Percentiles rank a stretch among this genome's conserved stretches.
phyloP scores from a whole-genome alignment of 2,113 vertebrate species.

The Coptodon rendalli region DNA sequence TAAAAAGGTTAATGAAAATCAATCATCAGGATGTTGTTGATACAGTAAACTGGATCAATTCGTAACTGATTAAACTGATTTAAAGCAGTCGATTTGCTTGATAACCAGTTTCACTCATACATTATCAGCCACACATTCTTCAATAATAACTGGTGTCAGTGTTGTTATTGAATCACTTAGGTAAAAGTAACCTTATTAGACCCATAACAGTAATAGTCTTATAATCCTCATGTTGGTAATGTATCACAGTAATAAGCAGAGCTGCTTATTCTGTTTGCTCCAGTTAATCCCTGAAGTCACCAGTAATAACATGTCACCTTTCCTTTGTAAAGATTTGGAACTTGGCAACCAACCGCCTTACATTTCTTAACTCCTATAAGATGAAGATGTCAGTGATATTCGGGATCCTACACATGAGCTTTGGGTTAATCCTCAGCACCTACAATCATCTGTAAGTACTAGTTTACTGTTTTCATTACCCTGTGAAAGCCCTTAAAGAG shows the following conservation, averaged over 20 bases:
- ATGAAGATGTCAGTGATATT: slow-evolving; percentile 99
- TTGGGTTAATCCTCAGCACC: slow-evolving; percentile 85
- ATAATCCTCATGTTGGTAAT: background rate
- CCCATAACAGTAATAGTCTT: background rate
- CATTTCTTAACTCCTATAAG: slow-evolving; percentile 96
- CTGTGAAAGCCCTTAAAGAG: background rate
- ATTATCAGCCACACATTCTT: background rate
- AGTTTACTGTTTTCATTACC: background rate
- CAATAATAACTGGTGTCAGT: background rate
- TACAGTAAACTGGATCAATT: background rate
- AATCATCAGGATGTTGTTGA: background rate
- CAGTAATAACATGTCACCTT: background rate
- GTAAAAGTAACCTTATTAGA: background rate
- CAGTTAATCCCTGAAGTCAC: background rate
- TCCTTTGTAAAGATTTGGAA: slow-evolving; percentile 85
- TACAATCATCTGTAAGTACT: slow-evolving; percentile 92
- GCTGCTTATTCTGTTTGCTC: background rate
- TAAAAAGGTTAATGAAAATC: background rate
- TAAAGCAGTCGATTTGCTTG: background rate
- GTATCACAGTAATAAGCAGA: background rate
- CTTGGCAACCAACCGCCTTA: slow-evolving; percentile 89
- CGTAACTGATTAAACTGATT: background rate
- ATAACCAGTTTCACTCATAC: background rate
- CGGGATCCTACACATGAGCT: slow-evolving; percentile 90
- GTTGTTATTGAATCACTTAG: background rate